Conservation (phyloP, 2,888 invertebrate species). For the Yponomeuta cagnagella region DNA sequence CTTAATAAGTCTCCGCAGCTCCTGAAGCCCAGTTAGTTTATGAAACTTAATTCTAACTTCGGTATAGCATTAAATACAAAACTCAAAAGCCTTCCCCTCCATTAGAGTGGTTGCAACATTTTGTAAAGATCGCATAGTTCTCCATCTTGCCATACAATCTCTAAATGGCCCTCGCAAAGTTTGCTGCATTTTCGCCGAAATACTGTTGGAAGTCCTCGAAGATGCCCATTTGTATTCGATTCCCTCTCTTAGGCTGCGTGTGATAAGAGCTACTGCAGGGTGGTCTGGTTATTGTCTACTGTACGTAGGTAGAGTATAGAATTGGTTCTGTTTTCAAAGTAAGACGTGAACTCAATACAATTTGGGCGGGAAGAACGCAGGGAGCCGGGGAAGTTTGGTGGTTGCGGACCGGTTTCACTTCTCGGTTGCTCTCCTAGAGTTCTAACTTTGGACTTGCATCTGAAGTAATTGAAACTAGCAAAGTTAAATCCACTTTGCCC, state of each 20-base stretch:
- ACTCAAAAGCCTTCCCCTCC: not conserved
- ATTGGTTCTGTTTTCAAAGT: constrained; percentile 7
- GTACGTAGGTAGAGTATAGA: not conserved
- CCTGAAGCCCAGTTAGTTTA: not conserved
- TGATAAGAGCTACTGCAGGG: too few relatives aligned
- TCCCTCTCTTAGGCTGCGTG: too few relatives aligned
- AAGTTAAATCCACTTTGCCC: too few relatives aligned
- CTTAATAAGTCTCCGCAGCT: too few relatives aligned
- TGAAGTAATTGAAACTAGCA: too few relatives aligned
- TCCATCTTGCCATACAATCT: not conserved
- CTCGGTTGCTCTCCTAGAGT: not conserved
- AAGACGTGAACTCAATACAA: constrained; percentile 69
- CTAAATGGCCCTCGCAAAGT: not conserved
- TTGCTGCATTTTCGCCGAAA: not conserved
- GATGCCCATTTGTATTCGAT: too few relatives aligned
- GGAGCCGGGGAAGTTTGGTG: not conserved
- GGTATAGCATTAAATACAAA: not conserved
- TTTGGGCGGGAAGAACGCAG: constrained; percentile 42
- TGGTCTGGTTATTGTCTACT: too few relatives aligned
- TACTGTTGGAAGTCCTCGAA: not conserved
- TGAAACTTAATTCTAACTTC: not conserved
- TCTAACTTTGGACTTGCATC: too few relatives aligned
- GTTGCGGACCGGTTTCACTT: not conserved
- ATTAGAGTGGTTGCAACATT: not conserved
- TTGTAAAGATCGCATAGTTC: not conserved